Percentiles rank a stretch among this genome's conserved stretches.
Evolutionary conservation across 2,888 invertebrate genomes (phyloP).

Genomic region (Dryadula phaetusa): DNA sequence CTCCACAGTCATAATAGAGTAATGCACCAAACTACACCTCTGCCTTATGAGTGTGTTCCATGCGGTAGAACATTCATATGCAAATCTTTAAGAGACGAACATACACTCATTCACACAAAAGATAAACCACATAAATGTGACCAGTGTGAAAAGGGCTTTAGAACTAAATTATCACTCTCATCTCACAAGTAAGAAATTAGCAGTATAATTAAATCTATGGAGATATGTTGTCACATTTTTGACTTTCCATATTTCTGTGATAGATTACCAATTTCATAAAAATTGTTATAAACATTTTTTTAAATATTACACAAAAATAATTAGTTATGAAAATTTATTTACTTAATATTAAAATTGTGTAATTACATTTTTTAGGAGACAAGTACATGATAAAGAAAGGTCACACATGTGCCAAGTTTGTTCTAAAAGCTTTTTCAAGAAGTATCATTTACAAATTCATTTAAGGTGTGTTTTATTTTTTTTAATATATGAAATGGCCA

Average conservation of each 20-base stretch:
- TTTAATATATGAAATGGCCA: too few relatives aligned
- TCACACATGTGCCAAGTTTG: conserved; percentile 75
- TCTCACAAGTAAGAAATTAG: conserved; percentile 67
- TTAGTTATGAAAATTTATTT: too few relatives aligned
- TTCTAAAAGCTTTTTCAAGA: conserved; percentile 78
- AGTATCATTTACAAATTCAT: conserved; percentile 70
- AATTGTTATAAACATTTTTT: too few relatives aligned
- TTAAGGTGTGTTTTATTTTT: conserved; percentile 54
- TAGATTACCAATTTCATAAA: too few relatives aligned
- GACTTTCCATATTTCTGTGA: too few relatives aligned
- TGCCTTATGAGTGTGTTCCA: conserved; percentile 59
- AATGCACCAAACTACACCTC: conserved; percentile 56
- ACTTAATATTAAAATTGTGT: too few relatives aligned
- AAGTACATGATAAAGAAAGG: conserved; percentile 75
- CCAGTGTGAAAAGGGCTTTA: conserved; percentile 64
- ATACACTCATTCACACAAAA: conserved; percentile 65
- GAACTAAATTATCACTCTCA: conserved; percentile 54
- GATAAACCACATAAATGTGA: conserved; percentile 65
- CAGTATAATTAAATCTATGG: not conserved
- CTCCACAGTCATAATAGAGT: conserved; percentile 55
- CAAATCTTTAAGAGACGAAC: conserved; percentile 57
- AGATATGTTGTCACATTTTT: too few relatives aligned
- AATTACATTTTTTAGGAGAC: conserved; percentile 71
- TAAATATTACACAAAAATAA: too few relatives aligned
- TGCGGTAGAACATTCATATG: conserved; percentile 65